A percentile compares a stretch with the other conserved stretches of the same genome.
Conservation (phyloP, 2,797 vertebrate genomes). For the Chelonia mydas region DNA sequence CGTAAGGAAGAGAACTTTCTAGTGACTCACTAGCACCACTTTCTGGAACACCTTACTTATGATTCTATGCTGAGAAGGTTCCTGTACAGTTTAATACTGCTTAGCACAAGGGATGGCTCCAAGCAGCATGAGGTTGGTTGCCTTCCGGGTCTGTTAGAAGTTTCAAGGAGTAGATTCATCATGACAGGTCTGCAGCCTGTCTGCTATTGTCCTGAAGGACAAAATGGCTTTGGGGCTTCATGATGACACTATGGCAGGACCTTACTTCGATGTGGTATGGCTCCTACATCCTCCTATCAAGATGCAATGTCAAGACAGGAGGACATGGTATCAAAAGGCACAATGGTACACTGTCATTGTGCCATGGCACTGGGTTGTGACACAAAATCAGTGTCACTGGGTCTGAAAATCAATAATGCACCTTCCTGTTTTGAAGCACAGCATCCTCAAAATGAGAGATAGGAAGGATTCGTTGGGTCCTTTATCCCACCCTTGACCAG, state of each 20-base stretch:
- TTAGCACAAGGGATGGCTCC: not conserved
- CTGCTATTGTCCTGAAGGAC: not conserved
- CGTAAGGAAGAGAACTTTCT: not conserved
- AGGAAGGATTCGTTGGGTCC: not conserved
- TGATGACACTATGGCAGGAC: not conserved
- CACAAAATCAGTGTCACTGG: accelerated
- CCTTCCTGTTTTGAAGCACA: not conserved
- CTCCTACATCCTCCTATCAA: accelerated
- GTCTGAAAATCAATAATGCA: not conserved
- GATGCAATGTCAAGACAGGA: not conserved
- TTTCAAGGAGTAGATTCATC: not conserved
- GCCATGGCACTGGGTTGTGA: accelerated
- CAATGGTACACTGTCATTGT: accelerated
- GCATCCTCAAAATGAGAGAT: not conserved
- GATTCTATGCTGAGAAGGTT: accelerated
- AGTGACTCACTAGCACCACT: not conserved
- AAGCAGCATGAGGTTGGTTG: not conserved
- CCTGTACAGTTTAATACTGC: not conserved
- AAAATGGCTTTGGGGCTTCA: not conserved
- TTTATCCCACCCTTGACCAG: not conserved
- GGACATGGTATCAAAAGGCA: not conserved
- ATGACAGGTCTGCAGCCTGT: not conserved
- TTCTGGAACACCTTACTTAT: not conserved
- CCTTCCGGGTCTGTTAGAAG: not conserved
- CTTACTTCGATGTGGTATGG: not conserved